Evolutionary conservation across 2,888 invertebrate species (phyloP).

Genomic region (Metallyticus violacea): DNA sequence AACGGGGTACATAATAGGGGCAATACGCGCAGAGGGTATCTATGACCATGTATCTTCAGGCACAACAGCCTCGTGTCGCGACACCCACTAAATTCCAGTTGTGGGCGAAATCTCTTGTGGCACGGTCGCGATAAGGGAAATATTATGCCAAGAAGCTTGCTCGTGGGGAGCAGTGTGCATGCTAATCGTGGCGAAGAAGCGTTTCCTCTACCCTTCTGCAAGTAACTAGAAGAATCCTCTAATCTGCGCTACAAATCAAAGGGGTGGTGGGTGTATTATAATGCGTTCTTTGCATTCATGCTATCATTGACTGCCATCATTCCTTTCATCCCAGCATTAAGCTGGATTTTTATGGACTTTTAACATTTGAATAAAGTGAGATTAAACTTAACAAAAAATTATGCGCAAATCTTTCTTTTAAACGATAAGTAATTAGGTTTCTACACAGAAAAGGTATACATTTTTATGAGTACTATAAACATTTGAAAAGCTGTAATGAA

Average conservation of each 20-base stretch:
- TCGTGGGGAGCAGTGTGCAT: not conserved
- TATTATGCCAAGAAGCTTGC: not conserved
- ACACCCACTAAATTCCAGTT: not conserved
- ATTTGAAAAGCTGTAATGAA: too few species aligned
- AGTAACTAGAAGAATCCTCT: not conserved
- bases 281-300: not conserved
- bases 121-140: not conserved
- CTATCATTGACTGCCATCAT: too few species aligned
- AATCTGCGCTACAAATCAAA: not conserved
- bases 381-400: too few species aligned
- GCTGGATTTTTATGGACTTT: too few species aligned
- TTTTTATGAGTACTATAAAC: too few species aligned
- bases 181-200: not conserved
- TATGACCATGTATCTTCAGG: not conserved
- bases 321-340: too few species aligned
- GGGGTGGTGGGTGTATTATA: not conserved
- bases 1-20: constrained; percentile 4
- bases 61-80: constrained; percentile 1
- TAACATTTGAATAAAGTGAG: too few species aligned
- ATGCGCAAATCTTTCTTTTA: too few species aligned
- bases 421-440: too few species aligned
- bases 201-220: too few species aligned
- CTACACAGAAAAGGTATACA: too few species aligned
- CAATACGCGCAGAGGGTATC: constrained; percentile 7
- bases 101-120: not conserved